Evolutionary conservation across 2,113 vertebrate genomes (phyloP), one percentile per base, ranked within the genome.

Genomic region (Willisornis vidua): DNA sequence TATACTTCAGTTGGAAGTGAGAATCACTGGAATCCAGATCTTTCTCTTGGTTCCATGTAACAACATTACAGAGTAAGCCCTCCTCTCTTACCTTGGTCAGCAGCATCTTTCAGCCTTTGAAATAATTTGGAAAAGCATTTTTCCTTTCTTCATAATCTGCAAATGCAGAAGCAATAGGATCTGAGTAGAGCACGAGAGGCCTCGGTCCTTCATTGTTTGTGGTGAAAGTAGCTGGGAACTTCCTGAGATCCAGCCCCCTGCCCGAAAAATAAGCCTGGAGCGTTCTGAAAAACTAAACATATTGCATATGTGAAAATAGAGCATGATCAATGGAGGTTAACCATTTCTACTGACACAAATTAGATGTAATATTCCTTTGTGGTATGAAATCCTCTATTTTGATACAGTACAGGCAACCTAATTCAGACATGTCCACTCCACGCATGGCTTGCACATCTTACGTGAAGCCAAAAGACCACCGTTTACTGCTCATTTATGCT

Each of bases 281-380:
- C 0, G 94, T 98, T 96, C 98, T 97, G 96, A 98, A 98, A 98
- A 98, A 98, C 98, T 98, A 90, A 95, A 91, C 70, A 94, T 17
- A 97, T 66, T 9, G 20, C 26, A 51, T 6, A 41, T 16, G 45
- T 94, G 19, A 95, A 81, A 95, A 79, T 1, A 41, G 25, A 76
- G 70, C 13, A 45, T 8, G 37, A 37, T 20, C 22, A 5, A 9
- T 4, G 5, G 23, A 87, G 45, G 65, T 19, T 12, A 16, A 31
- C 66, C 62, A 82, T 51, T 90, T 51, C 35, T 75, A 48, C 41
- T 66, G 62, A 87, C 75, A 87, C 28, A 68, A 57, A 73, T 41
- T 11, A 91, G 22, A 67, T 33, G 33, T 7, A 63, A 1, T 46
- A 10, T 33, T 83, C 68, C 33, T 55, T 9, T 43, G 28, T 41